Base-by-base conservation (phyloP, 1,140 invertebrate genomes). In the Drosophila kohkoa region DNA sequence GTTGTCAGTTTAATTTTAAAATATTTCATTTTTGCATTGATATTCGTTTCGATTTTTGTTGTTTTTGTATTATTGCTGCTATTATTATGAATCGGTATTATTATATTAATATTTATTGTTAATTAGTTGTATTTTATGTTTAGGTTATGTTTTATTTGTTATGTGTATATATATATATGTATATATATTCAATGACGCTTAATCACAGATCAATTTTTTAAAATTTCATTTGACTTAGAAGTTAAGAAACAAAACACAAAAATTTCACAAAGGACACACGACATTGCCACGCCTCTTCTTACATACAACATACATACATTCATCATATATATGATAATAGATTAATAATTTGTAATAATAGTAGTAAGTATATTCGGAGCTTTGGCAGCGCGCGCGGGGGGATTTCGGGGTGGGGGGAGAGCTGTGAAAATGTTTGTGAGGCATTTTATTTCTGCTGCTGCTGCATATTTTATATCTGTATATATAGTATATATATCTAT, bases 211-310 rank as follows among this genome's bases (percentile, higher is more conserved):
- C 85, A 88, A 89, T 88, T 88, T 85, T 83, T 88, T 81, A 70
- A 85, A 88, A 86, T 88, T 88, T 85, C 81, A 81, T 85, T 88
- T 88, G 85, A 88, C 85, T 88, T 88, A 88, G 85, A 88, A 85
- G 81, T 89, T 89, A 88, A 89, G 83, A 88, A 88, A 88, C 85
- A 88, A 83, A 83, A 74, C 66, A 77, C 70, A 68, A 74, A 77
- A 55, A 57, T 63, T 52, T 65, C 35, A 65, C 69, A 77, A 66
- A 73, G 54, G 60, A 35, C 54, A 67, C 60, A 55, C 35, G 35
- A 59, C 60, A 64, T 45, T 55, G 49, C 38, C 25, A 60, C 35
- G 35, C 35, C 35, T 38, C 35, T 7, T 10, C 35, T 38, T 10
- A 25, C 35, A 38, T 38, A 7, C 11, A 25, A 11, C 32, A 45